phyloP scores from a whole-genome alignment of 2,888 invertebrate genomes.

The Chrysolina oricalcia region DNA sequence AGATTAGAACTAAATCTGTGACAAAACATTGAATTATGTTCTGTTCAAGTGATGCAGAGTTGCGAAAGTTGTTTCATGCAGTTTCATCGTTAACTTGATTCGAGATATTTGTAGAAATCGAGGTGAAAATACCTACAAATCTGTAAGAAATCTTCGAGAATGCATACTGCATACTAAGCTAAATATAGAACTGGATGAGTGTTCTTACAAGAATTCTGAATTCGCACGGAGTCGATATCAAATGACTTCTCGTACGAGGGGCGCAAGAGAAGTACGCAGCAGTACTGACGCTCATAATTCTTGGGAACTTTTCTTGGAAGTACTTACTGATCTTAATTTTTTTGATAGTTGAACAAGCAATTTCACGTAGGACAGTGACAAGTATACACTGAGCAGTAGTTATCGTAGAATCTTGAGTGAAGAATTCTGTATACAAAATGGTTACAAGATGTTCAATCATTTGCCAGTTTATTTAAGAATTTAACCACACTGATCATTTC shows the following conservation, averaged over 20 bases:
- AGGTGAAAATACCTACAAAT: constrained; percentile 20
- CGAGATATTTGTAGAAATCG: constrained; percentile 16
- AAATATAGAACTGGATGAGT: constrained; percentile 13
- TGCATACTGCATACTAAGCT: constrained; percentile 10
- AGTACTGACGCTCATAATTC: too few relatives aligned
- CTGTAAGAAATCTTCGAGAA: constrained; percentile 2
- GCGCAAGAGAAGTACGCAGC: not conserved
- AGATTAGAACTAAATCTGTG: too few relatives aligned
- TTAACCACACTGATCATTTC: too few relatives aligned
- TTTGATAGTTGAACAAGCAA: too few relatives aligned
- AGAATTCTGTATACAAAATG: too few relatives aligned
- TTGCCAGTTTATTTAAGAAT: too few relatives aligned
- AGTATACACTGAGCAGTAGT: too few relatives aligned
- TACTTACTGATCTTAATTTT: too few relatives aligned
- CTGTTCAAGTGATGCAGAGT: not conserved
- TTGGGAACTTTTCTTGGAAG: too few relatives aligned
- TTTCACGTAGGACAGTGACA: too few relatives aligned
- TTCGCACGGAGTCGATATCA: not conserved
- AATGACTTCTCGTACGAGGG: constrained; percentile 2
- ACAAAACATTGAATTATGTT: not conserved
- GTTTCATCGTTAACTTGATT: not conserved
- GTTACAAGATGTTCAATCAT: too few relatives aligned
- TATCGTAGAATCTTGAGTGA: too few relatives aligned
- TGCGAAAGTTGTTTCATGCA: not conserved
- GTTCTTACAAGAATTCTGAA: not conserved